These are phyloP conservation scores for Coenonympha glycerion DNA, from an alignment of 2,888 invertebrate species.

Conservation along the genomic window DNA sequence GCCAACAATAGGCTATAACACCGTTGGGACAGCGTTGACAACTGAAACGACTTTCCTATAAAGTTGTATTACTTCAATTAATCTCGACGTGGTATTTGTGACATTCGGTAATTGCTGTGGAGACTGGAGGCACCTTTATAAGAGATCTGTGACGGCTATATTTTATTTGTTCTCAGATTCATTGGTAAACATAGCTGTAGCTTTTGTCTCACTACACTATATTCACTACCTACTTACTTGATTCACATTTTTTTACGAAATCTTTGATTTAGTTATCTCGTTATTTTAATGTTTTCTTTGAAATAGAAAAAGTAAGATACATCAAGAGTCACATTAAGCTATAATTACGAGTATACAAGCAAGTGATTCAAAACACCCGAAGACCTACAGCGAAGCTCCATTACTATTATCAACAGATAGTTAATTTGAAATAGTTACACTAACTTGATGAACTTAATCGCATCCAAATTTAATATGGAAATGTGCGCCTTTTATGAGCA, in stretches of 20 bases:
- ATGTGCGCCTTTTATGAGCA: slow-evolving; percentile 19
- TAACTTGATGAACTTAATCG: slow-evolving; percentile 14
- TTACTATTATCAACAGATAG: slow-evolving; percentile 23
- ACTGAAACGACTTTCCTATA: slow-evolving; percentile 52
- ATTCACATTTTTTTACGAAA: not conserved
- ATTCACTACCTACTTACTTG: too few relatives aligned
- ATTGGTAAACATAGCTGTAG: too few relatives aligned
- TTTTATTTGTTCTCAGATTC: too few relatives aligned
- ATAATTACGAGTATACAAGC: slow-evolving; percentile 16
- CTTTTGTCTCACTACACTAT: too few relatives aligned
- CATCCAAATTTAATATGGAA: slow-evolving; percentile 16
- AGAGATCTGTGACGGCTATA: not conserved
- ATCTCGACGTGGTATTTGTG: slow-evolving; percentile 45
- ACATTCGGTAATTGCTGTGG: slow-evolving; percentile 40
- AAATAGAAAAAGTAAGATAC: slow-evolving; percentile 15
- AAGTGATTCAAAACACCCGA: slow-evolving; percentile 16
- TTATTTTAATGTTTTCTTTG: slow-evolving; percentile 11
- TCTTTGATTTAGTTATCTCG: not conserved
- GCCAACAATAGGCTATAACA: slow-evolving; percentile 68
- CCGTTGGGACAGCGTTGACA: slow-evolving; percentile 50
- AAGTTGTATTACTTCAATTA: slow-evolving; percentile 39
- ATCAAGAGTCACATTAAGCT: slow-evolving; percentile 18
- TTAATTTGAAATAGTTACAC: slow-evolving; percentile 22
- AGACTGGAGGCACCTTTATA: slow-evolving; percentile 24
- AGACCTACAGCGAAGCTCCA: slow-evolving; percentile 23